Base-by-base conservation (phyloP, 2,113 vertebrate genomes). In the Ptilorrhoa leucosticta region DNA sequence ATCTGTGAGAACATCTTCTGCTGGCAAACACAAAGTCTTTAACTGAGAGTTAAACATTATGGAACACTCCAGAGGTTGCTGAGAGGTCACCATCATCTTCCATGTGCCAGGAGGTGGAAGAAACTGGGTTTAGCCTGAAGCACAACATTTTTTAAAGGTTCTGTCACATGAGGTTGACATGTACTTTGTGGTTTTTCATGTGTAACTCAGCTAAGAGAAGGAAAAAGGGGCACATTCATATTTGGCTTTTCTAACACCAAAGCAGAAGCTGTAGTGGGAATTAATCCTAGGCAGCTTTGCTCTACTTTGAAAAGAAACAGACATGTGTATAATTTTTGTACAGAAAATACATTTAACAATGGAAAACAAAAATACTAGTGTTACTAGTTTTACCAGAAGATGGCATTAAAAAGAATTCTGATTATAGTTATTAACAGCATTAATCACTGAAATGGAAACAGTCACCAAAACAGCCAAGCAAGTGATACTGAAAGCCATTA, bases 131-230 rank as follows among this genome's bases (percentile, higher is more conserved):
- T 45, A 72, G 63, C 37, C 33, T 70, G 39, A 82, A 95, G 54
- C 21, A 65, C 53, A 57, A 50, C 2, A 17, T 24, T 54, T 85
- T 91, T 80, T 45, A 83, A 83, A 93, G 45, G 57, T 48, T 77
- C 47, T 11, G 11, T 72, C 5, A 0, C 37, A 24, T 3, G n/a
- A 86, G 22, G 13, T 27, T 72, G 69, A 65, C 1, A 0, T 0
- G 0, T 23, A 3, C 31, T 58, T 80, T 47, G 58, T 33, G 13
- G 6, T 70, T 82, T 78, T 45, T 56, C 28, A 28, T 28, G 21
- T 47, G 50, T 30, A 83, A 22, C 33, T 68, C 21, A 14, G 48
- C 27, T n/a, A 65, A 79, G 21, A 69, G 54, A 24, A 72, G 4
- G 19, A 50, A 53, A 30, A 79, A 26, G 21, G 5, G 16, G 10